These are phyloP conservation scores for Phyllotreta cruciferae DNA, from an alignment of 2,888 invertebrate genomes.

Conservation along the genomic window DNA sequence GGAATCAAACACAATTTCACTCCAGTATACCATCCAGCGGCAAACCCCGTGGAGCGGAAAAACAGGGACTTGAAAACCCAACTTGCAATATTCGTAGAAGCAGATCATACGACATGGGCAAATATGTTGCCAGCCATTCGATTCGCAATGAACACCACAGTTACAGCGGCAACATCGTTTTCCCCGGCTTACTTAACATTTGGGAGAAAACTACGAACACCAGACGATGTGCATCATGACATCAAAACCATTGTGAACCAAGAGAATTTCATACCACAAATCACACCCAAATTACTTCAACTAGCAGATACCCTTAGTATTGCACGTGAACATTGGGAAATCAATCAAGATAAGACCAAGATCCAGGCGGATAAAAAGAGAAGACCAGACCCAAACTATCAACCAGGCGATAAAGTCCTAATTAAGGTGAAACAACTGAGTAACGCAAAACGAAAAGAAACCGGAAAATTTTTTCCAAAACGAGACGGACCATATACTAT, in stretches of 20 bases:
- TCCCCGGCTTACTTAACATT: conserved; percentile 52
- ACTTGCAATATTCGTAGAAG: conserved; percentile 46
- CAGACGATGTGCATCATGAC: conserved; percentile 45
- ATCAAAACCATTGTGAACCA: neutral
- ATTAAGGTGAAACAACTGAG: conserved; percentile 19
- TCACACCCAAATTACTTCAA: conserved; percentile 45
- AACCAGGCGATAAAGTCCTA: too few relatives aligned
- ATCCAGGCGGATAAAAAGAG: neutral
- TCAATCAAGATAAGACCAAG: conserved; percentile 9
- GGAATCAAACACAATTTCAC: conserved; percentile 22
- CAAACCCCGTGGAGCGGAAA: conserved; percentile 42
- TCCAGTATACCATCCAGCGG: conserved; percentile 40
- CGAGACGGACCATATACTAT: conserved; percentile 33
- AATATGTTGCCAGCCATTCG: conserved; percentile 50
- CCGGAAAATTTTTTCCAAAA: conserved; percentile 31
- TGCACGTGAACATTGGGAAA: conserved; percentile 20
- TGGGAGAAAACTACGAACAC: conserved; percentile 52
- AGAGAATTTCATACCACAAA: conserved; percentile 41
- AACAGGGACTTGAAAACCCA: conserved; percentile 51
- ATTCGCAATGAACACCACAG: conserved; percentile 54
- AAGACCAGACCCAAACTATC: neutral
- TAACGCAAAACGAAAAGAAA: conserved; percentile 13
- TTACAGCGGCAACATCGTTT: conserved; percentile 46
- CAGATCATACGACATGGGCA: conserved; percentile 50
- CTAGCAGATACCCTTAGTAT: conserved; percentile 22